Base-by-base conservation (phyloP, 1,140 invertebrate species). In the Dryas iulia region DNA sequence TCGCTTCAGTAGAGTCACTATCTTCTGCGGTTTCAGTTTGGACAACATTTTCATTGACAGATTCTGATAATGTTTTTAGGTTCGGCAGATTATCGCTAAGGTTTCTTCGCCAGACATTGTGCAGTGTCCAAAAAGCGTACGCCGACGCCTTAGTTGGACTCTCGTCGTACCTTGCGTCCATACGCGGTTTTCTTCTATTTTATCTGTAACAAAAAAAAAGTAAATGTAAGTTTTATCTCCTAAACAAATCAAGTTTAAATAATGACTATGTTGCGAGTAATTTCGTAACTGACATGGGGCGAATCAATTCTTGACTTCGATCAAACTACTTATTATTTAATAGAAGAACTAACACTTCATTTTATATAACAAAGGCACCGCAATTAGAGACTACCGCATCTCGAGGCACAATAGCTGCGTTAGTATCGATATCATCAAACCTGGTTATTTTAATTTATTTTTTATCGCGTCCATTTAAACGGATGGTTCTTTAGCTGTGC, bases 331-430 rank as follows among this genome's bases (percentile, higher is more conserved):
- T 89, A 88, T 88, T 89, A 89, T 87, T 87, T 87, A 90, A 91
- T 89, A 88, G 82, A 84, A 89, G 81, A 86, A 81, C 83, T 90
- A 90, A 90, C 89, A 91, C 87, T 84, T 90, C 87, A 90, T 91
- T 91, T 90, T 89, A 81, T 89, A 82, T 89, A 87, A 90, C 87
- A 91, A 91, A 91, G 86, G 79, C 59, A 66, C 84, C 82, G 83
- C 86, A 90, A 91, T 91, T 91, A 89, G 82, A 84, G 83, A 74
- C 81, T 89, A 78, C 86, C 78, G 82, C 80, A 78, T 84, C 73
- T 72, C 59, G 78, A 71, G 79, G 79, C 71, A 91, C 88, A 90
- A 90, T 89, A 74, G 83, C 66, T 72, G 75, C 74, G 77, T 72
- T 70, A 73, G 81, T 84, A 82, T 86, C 85, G 87, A 91, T 90